Evolutionary conservation across 2,797 vertebrate genomes (phyloP), one percentile per base, ranked within the genome.

Genomic region (Acanthopagrus latus): DNA sequence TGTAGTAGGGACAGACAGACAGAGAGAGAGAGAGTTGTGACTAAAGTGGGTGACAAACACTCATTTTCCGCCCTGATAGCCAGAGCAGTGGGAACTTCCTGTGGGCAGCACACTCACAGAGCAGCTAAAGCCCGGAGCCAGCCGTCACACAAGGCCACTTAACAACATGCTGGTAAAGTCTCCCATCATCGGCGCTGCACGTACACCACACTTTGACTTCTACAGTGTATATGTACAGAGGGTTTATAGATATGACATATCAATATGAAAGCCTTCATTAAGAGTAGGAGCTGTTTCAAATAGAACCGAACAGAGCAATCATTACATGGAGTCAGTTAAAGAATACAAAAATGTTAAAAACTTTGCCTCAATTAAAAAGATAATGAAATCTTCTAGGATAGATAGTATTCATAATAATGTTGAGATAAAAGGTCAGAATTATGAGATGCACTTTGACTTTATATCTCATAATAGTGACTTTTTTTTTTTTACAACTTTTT

Each of bases 61-160:
- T 88, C 81, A 93, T 95, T 95, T 95, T 95, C 94, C 90, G 89
- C 92, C 84, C 90, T 87, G 94, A 94, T 95, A 94, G 89, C 81
- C 92, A 89, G 80, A 89, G 87, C 91, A 95, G 94, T 95, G 94
- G 94, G 95, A 95, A 95, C 92, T 93, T 95, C 94, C 94, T 94
- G 89, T 81, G 80, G 78, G 78, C 64, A 69, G 64, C 78, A 66
- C 77, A 92, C 92, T 93, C 93, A 95, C 87, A 89, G 88, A 78
- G 77, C 78, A 62, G 77, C 86, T 80, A 25, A 71, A 80, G 74
- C 68, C 66, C 47, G 60, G 58, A 66, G 60, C 25, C 69, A 21
- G 62, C 43, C 1, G 0, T 46, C 76, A 67, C 82, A 79, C 67
- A 27, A 41, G 60, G 20, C 2, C 55, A 14, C 60, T 76, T 29